Base-by-base conservation (phyloP, 1,140 invertebrate species). In the Aphelinus atriplicis region DNA sequence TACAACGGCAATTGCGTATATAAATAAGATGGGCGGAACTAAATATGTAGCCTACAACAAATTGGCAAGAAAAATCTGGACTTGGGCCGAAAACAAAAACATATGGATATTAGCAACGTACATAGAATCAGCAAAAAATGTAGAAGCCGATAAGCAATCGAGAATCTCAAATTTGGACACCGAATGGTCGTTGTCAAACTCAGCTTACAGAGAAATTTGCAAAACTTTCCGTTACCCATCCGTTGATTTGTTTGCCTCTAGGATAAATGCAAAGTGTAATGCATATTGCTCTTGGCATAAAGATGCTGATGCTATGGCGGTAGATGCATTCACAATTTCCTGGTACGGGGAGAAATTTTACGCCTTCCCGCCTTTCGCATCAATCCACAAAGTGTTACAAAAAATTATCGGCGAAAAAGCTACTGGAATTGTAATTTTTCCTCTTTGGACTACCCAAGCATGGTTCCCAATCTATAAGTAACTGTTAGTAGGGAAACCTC, bases 51-150 rank as follows among this genome's bases (percentile, higher is more conserved):
- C 62, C 26, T 65, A 71, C 7, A 71, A 69, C 62, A n/a, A 26
- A 1, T 63, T 78, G 64, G 58, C 77, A 4, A 75, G 62, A 9
- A 43, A 69, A 1, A 77, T 78, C 43, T 66, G 76, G 67, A 66
- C 70, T 69, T 66, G 68, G 71, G 71, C 71, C 2, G 71, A 77
- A 26, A 3, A 56, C 7, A 71, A 58, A 58, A 60, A 62, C 51
- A 68, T 46, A 26, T 65, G 73, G 47, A 51, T 78, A 51, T 58
- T 58, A 9, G 77, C 77, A 10, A 60, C 69, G 2, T 78, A 78
- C 62, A 75, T 78, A n/a, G 62, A 60, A 1, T 71, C 72, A 9
- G 4, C 51, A 47, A 55, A 66, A 2, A 77, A 77, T 60, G 47
- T 43, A 6, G 43, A 10, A 50, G 70, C 76, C 26, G 75, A 76